A percentile compares a stretch with the other conserved stretches of the same genome.
These are phyloP conservation scores for Lethrus apterus DNA, from an alignment of 1,140 invertebrate species.

Conservation along the genomic window DNA sequence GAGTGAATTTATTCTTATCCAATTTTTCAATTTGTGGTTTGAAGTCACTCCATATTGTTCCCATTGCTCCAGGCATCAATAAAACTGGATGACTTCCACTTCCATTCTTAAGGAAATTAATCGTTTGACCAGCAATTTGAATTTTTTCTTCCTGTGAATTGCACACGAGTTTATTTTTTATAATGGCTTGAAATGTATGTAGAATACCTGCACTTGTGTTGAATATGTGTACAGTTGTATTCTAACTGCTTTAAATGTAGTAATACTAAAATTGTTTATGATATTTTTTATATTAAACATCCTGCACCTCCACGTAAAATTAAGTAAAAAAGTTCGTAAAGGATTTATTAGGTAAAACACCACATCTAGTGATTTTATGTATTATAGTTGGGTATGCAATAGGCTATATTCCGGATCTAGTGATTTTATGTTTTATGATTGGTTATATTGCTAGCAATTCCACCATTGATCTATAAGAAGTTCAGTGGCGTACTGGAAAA, in stretches of 20 bases:
- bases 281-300: constrained; percentile 1
- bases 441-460: no score
- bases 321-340: no score
- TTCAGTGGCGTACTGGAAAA: no score
- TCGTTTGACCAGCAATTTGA: constrained; percentile 29
- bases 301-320: background rate
- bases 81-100: constrained; percentile 60
- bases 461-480: no score
- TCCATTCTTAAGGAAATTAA: constrained; percentile 69
- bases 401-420: no score
- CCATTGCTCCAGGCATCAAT: constrained; percentile 69
- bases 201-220: background rate
- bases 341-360: no score
- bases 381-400: no score
- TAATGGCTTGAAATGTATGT: background rate
- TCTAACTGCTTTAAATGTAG: background rate
- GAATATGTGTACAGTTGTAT: background rate
- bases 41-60: constrained; percentile 73
- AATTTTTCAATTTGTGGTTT: constrained; percentile 68
- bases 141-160: constrained; percentile 29
- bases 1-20: constrained; percentile 58
- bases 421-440: no score
- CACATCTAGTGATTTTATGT: no score
- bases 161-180: background rate
- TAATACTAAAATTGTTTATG: background rate